Percentiles rank a stretch among this genome's conserved stretches.
Conservation (phyloP, 2,113 vertebrate species). For the Pollimyrus isidori region DNA sequence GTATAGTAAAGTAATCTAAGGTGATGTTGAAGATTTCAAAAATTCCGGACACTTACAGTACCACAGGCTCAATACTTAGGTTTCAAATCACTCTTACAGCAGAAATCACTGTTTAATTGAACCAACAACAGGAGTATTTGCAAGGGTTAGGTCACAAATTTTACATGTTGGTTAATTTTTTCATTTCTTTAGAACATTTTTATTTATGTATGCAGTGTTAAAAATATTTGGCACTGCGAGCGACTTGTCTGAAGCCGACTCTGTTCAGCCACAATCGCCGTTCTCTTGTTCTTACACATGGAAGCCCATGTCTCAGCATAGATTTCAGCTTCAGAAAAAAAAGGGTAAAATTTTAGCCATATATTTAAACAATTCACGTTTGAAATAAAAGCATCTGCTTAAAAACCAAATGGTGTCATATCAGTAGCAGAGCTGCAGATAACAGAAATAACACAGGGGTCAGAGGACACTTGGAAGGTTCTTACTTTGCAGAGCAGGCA, state of each 20-base stretch:
- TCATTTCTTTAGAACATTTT: neutral
- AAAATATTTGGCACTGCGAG: neutral
- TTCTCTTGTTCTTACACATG: neutral
- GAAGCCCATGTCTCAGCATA: neutral
- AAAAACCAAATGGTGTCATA: neutral
- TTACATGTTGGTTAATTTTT: neutral
- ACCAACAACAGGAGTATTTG: neutral
- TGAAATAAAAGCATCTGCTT: neutral
- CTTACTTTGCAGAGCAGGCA: constrained; percentile 62
- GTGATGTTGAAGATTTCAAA: neutral
- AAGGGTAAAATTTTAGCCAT: neutral
- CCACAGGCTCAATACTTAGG: neutral
- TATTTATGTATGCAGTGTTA: neutral
- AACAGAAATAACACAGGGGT: neutral
- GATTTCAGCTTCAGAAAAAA: neutral
- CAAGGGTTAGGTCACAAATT: neutral
- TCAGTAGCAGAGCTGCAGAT: neutral
- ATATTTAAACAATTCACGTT: neutral
- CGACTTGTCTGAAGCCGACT: neutral
- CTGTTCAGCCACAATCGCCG: neutral
- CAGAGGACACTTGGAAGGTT: too few species aligned
- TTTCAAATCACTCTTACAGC: neutral
- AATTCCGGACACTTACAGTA: neutral
- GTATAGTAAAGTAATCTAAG: neutral
- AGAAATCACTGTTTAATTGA: neutral